Percentiles rank a stretch among this genome's conserved stretches.
phyloP scores from a whole-genome alignment of 2,113 vertebrate genomes.

The Ceyx cyanopectus region DNA sequence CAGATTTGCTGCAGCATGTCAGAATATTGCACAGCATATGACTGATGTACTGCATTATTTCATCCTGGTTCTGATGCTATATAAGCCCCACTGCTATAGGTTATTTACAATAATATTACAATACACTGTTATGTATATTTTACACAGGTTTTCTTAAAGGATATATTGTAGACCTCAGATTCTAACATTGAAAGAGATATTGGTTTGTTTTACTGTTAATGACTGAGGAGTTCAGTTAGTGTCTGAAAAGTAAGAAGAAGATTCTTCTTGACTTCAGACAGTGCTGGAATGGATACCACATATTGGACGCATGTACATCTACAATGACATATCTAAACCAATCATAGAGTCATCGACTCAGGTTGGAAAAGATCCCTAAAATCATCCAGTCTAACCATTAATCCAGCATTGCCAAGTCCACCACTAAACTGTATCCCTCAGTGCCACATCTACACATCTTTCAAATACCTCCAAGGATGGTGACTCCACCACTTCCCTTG shows the following conservation, averaged over 20 bases:
- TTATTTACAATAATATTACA: background rate
- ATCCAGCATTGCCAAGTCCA: background rate
- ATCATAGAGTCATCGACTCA: background rate
- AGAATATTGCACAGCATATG: background rate
- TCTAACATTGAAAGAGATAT: background rate
- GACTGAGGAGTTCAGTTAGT: background rate
- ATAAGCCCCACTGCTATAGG: background rate
- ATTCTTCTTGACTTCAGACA: background rate
- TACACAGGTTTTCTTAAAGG: background rate
- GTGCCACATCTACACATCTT: too few relatives aligned
- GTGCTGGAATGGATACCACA: background rate
- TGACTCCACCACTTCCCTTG: background rate
- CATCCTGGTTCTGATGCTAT: background rate
- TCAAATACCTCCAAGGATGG: background rate
- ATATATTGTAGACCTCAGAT: background rate
- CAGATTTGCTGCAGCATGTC: background rate
- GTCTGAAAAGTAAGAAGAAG: background rate
- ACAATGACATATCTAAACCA: background rate
- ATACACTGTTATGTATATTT: background rate
- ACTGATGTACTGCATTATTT: background rate
- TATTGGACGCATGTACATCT: background rate
- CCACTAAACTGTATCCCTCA: background rate
- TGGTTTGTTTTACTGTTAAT: background rate
- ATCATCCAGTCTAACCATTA: background rate
- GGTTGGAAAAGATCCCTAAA: background rate